Evolutionary conservation across 1,140 invertebrate species (phyloP).

Genomic region (Tachypleus tridentatus): DNA sequence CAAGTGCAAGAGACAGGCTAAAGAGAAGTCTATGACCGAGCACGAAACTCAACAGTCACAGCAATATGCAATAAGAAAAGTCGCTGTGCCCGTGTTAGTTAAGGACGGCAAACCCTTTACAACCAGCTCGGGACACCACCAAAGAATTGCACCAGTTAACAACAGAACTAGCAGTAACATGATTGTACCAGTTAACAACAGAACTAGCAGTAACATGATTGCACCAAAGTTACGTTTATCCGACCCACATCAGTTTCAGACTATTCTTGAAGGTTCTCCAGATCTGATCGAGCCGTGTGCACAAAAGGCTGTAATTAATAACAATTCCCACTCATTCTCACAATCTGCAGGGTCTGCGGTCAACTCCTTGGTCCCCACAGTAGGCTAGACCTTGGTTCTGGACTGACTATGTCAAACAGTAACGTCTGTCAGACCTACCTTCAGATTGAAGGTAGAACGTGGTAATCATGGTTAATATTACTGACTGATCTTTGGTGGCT

Average conservation of each 20-base stretch:
- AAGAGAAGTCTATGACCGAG: slow-evolving; percentile 43
- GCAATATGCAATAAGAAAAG: slow-evolving; percentile 47
- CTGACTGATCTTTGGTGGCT: too few relatives aligned
- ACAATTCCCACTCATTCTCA: neutral
- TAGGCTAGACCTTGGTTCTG: neutral
- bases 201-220: neutral
- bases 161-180: neutral
- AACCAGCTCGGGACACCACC: too few relatives aligned
- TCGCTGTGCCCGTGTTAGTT: slow-evolving; percentile 84
- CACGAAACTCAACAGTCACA: slow-evolving; percentile 37
- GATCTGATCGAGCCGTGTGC: too few relatives aligned
- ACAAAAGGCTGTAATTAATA: too few relatives aligned
- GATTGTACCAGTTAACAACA: neutral
- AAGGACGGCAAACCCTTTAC: slow-evolving; percentile 80
- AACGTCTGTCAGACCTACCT: slow-evolving; percentile 30
- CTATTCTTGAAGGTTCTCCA: neutral
- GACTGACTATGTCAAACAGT: slow-evolving; percentile 38
- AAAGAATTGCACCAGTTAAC: neutral
- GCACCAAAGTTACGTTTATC: neutral
- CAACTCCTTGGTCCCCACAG: neutral
- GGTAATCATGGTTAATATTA: neutral
- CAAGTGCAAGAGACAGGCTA: slow-evolving; percentile 47
- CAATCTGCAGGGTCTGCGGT: neutral
- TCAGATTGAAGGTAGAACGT: neutral
- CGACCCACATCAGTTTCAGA: neutral